These are phyloP conservation scores for Dexiosoma caninum DNA, from an alignment of 2,888 invertebrate species.

Conservation along the genomic window DNA sequence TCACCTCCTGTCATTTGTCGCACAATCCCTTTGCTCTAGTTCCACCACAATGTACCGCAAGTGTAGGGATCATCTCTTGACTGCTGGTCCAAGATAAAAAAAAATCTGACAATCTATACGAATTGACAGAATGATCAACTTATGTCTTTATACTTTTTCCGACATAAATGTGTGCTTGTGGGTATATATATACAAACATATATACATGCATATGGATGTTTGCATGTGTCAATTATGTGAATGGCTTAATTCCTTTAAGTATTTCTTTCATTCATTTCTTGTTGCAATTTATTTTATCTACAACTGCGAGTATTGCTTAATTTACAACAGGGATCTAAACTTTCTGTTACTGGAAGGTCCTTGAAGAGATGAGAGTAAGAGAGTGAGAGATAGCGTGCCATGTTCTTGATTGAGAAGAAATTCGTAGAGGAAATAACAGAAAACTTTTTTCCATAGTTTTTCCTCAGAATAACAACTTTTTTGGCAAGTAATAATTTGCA, in stretches of 20 bases:
- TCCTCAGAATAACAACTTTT: background rate
- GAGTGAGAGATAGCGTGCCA: background rate
- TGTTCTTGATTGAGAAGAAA: background rate
- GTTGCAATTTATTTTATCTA: constrained; percentile 5
- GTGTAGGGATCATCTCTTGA: too few species aligned
- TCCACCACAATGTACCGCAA: too few species aligned
- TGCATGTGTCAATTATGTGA: background rate
- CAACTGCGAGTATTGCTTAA: background rate
- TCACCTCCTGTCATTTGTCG: too few species aligned
- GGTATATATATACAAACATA: background rate
- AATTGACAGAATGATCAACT: too few species aligned
- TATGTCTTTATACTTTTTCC: too few species aligned
- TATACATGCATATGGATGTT: background rate
- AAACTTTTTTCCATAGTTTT: constrained; percentile 6
- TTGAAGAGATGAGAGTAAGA: too few species aligned
- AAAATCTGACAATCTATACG: too few species aligned
- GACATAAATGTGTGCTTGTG: too few species aligned
- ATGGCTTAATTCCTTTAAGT: constrained; percentile 12
- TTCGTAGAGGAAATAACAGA: background rate
- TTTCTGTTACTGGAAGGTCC: constrained; percentile 23
- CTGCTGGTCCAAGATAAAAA: too few species aligned
- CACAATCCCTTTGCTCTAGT: too few species aligned
- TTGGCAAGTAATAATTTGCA: constrained; percentile 15
- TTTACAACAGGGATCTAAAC: background rate
- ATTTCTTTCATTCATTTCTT: background rate